Percentiles rank a stretch among this genome's conserved stretches.
phyloP scores from a whole-genome alignment of 2,113 vertebrate genomes.

The Paradisaea rubra region DNA sequence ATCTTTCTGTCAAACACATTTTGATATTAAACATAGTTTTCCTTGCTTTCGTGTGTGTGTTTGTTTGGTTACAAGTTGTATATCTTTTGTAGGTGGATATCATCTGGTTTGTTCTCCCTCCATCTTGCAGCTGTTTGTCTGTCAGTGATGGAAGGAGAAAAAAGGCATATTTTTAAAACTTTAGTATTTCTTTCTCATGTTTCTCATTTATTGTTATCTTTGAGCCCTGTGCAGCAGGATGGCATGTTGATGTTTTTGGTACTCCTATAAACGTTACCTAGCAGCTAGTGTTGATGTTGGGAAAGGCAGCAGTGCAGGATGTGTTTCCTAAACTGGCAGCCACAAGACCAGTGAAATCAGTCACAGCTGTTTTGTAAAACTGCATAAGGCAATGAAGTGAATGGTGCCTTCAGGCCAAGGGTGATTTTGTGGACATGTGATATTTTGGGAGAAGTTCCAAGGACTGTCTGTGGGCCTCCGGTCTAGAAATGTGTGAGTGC shows the following conservation, averaged over 20 bases:
- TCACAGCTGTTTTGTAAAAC: not conserved
- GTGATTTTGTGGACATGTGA: not conserved
- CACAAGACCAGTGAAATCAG: not conserved
- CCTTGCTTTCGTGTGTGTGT: not conserved
- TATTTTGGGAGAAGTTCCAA: not conserved
- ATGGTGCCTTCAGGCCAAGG: not conserved
- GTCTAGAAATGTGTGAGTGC: not conserved
- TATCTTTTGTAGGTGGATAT: not conserved
- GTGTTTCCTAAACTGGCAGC: not conserved
- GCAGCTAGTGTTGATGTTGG: not conserved
- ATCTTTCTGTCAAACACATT: not conserved
- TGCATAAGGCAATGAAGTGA: not conserved
- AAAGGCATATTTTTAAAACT: not conserved
- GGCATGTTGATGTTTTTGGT: not conserved
- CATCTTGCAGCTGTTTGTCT: not conserved
- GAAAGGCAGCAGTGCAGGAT: not conserved
- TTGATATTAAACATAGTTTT: not conserved
- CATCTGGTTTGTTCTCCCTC: not conserved
- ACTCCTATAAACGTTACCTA: not conserved
- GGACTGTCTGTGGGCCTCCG: accelerated
- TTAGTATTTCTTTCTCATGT: not conserved
- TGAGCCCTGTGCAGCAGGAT: not conserved
- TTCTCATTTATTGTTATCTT: not conserved
- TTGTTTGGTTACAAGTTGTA: not conserved
- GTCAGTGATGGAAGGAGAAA: accelerated